Base-by-base conservation (phyloP, 2,113 vertebrate genomes). In the Atherinomorus stipes region DNA sequence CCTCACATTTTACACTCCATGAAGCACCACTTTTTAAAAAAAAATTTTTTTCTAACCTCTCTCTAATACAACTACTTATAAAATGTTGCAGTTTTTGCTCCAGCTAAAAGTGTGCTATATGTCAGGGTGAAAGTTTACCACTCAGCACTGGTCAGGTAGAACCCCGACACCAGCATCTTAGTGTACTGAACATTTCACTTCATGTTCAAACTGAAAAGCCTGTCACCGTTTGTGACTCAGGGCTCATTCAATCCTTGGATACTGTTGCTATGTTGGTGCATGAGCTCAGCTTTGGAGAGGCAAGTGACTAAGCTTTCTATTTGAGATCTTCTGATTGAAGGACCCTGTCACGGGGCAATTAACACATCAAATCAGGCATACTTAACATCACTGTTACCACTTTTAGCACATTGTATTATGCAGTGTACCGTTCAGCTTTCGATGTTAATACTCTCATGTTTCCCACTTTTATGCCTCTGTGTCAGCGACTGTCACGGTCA, bases 1-100 rank as follows among this genome's bases (percentile, higher is more conserved):
- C 77, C 80, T 82, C 76, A 64, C 60, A 78, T 84, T 86, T 88
- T 81, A 81, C 87, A 87, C 85, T 84, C 64, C 74, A 58, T 65
- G 64, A 78, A 83, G 64, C 70, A 71, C 56, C 71, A 63, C 53
- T 34, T 31, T 76, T 80, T 86, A n/a, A n/a, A n/a, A n/a, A n/a
- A n/a, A n/a, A n/a, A n/a, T 66, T 11, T 50, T 57, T 47, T 28
- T 63, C 11, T 52, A 63, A 62, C 66, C 69, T 64, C 18, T 49
- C 53, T 80, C 58, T n/a, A n/a, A 51, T 64, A 19, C 68, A 83
- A 50, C 34, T 52, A 64, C 64, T 71, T 78, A 50, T 51, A 73
- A 60, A 80, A 65, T 78, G 76, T 75, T 84, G 53, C 69, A 44
- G 22, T 75, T 83, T 80, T 64, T 66, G 53, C 49, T 63, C 47